Base-by-base conservation (phyloP, 2,888 invertebrate species). In the Atrina japonica region DNA sequence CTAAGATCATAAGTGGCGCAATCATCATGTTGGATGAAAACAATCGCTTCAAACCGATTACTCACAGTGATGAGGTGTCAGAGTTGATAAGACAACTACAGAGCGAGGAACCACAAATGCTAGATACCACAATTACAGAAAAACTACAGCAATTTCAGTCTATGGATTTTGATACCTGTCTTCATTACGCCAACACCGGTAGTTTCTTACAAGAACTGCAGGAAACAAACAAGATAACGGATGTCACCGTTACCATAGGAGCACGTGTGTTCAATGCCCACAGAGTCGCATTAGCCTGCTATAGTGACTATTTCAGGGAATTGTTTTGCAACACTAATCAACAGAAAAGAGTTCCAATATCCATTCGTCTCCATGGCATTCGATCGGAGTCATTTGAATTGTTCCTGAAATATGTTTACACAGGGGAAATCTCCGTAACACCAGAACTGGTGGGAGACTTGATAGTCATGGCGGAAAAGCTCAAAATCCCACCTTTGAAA, bases 151-250 rank as follows among this genome's bases (percentile, higher is more conserved):
- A 76, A 47, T 58, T 84, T 29, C 63, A 77, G 7, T 61, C 63
- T 6, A 47, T 82, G 21, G 78, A 84, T 1, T 50, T 83, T 7
- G 70, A 76, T 23, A 68, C 75, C 7, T 71, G 82, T 21, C 73
- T 75, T 21, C 85, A 84, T 67, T 82, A 76, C 66, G 70, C 81
- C 25, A 63, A 70, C 14, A 73, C 80, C 1, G 85, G 85, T 25
- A 75, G 78, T 59, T 85, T 82, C 53, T 56, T 85, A 23, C 58
- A 72, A 6, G 58, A 72, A 6, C 73, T 86, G 3, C 47, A 92
- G 92, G 71, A 76, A 25, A 73, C 83, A 21, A 78, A 79, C 41
- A 68, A 76, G 30, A 71, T 86, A 7, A 74, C 78, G 43, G 87
- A 87, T 58, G 84, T 87, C 1, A 50, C 77, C 9, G 66, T 87